Conservation (phyloP, 2,113 vertebrate species). For the Rattus rattus region DNA sequence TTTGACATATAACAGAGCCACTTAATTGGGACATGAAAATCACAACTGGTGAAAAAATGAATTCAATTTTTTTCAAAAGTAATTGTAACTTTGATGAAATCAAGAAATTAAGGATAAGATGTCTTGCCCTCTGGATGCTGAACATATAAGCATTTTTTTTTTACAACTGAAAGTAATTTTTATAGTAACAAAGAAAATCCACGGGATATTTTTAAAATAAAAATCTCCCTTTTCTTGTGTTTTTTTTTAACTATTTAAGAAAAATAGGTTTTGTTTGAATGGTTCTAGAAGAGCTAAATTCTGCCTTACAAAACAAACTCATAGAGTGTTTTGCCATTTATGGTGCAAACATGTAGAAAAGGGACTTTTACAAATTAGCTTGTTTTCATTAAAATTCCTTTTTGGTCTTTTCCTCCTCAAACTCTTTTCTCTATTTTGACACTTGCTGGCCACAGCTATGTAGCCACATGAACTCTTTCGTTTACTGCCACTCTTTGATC, state of each 20-base stretch:
- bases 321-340: not conserved
- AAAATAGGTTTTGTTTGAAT: not conserved
- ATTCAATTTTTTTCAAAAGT: conserved; percentile 58
- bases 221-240: not conserved
- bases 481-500: conserved; percentile 44
- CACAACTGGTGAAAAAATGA: conserved; percentile 27
- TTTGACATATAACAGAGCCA: conserved; percentile 65
- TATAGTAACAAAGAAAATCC: conserved; percentile 52
- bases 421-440: not conserved
- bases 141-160: conserved; percentile 63
- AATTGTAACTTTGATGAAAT: conserved; percentile 70
- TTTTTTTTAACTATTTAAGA: conserved; percentile 32
- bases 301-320: not conserved
- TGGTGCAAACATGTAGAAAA: not conserved
- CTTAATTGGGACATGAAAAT: conserved; percentile 48
- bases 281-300: conserved; percentile 2
- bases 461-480: not conserved
- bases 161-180: conserved; percentile 40
- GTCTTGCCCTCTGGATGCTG: conserved; percentile 47
- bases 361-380: not conserved
- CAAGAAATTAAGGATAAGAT: conserved; percentile 58
- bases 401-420: conserved; percentile 1
- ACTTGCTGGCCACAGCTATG: not conserved
- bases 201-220: not conserved
- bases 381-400: conserved; percentile 28